phyloP scores from a whole-genome alignment of 1,140 invertebrate genomes.

The Zaprionus africanus region DNA sequence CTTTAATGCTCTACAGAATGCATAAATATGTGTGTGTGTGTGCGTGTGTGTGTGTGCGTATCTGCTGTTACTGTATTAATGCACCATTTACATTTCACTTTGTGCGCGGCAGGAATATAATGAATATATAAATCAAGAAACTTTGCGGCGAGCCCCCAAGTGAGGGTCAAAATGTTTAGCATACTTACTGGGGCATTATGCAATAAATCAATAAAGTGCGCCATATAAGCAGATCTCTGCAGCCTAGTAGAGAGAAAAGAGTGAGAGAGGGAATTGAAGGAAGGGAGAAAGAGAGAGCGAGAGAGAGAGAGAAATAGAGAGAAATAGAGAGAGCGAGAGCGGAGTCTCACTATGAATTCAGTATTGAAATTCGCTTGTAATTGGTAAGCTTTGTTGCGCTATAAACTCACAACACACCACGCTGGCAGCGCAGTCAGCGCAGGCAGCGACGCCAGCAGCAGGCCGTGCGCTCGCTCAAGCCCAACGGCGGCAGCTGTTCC shows the following conservation, averaged over 20 bases:
- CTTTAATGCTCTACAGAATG: slow-evolving; percentile 54
- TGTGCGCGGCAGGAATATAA: slow-evolving; percentile 55
- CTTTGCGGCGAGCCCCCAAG: slow-evolving; percentile 38
- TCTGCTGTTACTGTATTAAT: slow-evolving; percentile 48
- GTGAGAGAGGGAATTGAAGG: too few species aligned
- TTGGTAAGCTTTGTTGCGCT: background rate
- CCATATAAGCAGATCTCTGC: slow-evolving; percentile 17
- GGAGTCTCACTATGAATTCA: background rate
- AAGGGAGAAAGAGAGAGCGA: too few species aligned
- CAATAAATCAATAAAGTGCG: slow-evolving; percentile 64
- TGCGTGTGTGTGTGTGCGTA: slow-evolving; percentile 23
- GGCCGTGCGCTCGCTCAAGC: slow-evolving; percentile 13
- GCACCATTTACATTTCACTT: slow-evolving; percentile 71
- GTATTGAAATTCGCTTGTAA: slow-evolving; percentile 27
- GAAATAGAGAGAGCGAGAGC: background rate
- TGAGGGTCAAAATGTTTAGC: slow-evolving; percentile 53
- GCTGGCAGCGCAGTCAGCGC: slow-evolving; percentile 8
- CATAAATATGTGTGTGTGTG: slow-evolving; percentile 12
- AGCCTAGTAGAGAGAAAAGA: background rate
- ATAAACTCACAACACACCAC: background rate
- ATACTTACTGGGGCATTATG: slow-evolving; percentile 43
- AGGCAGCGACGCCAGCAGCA: background rate
- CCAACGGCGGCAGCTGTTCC: slow-evolving; percentile 70
- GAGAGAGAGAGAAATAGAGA: background rate
- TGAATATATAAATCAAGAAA: slow-evolving; percentile 76